phyloP scores from a whole-genome alignment of 2,888 invertebrate genomes.

The Hypercompe scribonia region DNA sequence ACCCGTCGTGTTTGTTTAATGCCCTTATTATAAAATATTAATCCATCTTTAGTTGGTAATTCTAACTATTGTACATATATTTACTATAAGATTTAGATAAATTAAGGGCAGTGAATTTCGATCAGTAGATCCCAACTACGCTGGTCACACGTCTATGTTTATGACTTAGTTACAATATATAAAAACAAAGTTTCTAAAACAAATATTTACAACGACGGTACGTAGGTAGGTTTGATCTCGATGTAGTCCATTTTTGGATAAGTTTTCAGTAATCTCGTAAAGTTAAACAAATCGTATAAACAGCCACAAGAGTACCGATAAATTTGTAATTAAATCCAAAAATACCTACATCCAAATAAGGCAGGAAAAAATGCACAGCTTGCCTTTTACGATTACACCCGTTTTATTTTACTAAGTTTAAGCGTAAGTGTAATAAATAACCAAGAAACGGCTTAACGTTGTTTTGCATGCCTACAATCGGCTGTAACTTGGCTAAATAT shows the following conservation, averaged over 20 bases:
- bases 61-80: no score
- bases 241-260: constrained; percentile 4
- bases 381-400: constrained; percentile 42
- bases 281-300: constrained; percentile 16
- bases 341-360: constrained; percentile 39
- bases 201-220: constrained; percentile 9
- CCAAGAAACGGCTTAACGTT: constrained; percentile 60
- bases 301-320: constrained; percentile 12
- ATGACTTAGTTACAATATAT: not conserved
- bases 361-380: constrained; percentile 32
- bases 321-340: constrained; percentile 37
- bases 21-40: no score
- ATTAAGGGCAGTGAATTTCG: no score
- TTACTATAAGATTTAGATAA: no score
- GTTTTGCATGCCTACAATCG: constrained; percentile 72
- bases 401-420: constrained; percentile 49
- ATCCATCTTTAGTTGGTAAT: no score
- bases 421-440: constrained; percentile 55
- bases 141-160: not conserved
- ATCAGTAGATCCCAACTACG: no score
- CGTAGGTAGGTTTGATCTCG: not conserved
- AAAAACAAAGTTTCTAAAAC: not conserved
- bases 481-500: constrained; percentile 69
- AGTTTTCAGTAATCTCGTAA: constrained; percentile 16
- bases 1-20: no score